Percentiles rank a stretch among this genome's conserved stretches.
Conservation (phyloP, 2,113 vertebrate genomes). For the Hystrix brachyura region DNA sequence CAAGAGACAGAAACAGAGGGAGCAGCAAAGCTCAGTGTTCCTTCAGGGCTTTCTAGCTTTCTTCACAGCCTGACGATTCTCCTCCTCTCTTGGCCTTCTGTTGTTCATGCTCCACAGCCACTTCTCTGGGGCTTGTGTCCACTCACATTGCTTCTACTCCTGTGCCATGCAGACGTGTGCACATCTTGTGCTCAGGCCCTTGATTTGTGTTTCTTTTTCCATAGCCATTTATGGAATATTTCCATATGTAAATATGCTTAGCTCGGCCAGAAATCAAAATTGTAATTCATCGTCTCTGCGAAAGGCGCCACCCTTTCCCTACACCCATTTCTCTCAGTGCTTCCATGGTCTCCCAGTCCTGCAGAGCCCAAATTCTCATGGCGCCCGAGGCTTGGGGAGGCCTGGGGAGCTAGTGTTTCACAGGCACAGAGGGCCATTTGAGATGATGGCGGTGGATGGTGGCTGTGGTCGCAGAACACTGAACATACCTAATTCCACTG, state of each 20-base stretch:
- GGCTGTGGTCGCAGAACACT: neutral
- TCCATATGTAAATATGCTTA: slow-evolving; percentile 43
- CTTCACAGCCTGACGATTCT: neutral
- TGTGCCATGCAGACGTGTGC: neutral
- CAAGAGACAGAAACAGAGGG: neutral
- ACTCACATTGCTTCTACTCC: neutral
- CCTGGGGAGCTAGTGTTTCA: neutral
- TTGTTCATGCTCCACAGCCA: neutral
- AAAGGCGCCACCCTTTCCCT: neutral
- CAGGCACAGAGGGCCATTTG: neutral
- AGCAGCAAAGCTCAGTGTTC: neutral
- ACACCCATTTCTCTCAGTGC: neutral
- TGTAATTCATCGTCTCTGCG: neutral
- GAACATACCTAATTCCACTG: neutral
- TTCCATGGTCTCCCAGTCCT: neutral
- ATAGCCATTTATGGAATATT: slow-evolving; percentile 6
- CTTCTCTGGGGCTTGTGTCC: neutral
- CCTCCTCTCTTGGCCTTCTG: neutral
- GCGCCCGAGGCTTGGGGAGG: neutral
- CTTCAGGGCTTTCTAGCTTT: neutral
- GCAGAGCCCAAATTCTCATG: neutral
- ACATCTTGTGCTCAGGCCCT: neutral
- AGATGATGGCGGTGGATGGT: neutral
- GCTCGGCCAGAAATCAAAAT: slow-evolving; percentile 13
- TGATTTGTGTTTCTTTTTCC: neutral